These are phyloP conservation scores for Lochmaea capreae DNA, from an alignment of 2,888 invertebrate species.

Conservation along the genomic window DNA sequence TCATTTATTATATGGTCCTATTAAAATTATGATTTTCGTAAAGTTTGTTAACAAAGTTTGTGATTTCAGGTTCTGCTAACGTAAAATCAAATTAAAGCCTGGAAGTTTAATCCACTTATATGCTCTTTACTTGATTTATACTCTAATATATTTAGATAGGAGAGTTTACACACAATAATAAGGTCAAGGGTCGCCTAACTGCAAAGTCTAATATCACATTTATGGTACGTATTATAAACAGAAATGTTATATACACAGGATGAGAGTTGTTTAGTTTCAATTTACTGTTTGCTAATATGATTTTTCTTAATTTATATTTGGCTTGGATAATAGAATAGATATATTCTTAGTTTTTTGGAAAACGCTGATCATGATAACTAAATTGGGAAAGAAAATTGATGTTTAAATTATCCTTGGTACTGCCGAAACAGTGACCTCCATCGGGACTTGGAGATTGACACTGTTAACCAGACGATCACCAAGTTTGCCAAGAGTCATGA, in stretches of 20 bases:
- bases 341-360: too few relatives aligned
- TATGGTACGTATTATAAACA: background rate
- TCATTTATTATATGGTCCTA: constrained; percentile 33
- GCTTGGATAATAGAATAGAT: too few relatives aligned
- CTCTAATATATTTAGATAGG: constrained; percentile 34
- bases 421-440: too few relatives aligned
- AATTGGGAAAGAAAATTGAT: too few relatives aligned
- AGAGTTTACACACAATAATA: constrained; percentile 20
- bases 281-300: background rate
- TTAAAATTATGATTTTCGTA: constrained; percentile 38
- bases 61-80: constrained; percentile 36
- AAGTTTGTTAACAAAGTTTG: constrained; percentile 42
- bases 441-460: too few relatives aligned
- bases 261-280: background rate
- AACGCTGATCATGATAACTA: too few relatives aligned
- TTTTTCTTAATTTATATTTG: background rate
- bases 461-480: too few relatives aligned
- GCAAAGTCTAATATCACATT: constrained; percentile 6
- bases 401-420: too few relatives aligned
- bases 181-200: constrained; percentile 23
- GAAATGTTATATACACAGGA: background rate
- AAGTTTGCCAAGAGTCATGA: too few relatives aligned
- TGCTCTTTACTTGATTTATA: constrained; percentile 38
- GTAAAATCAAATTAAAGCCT: constrained; percentile 38
- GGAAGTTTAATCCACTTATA: constrained; percentile 41